A percentile compares a stretch with the other conserved stretches of the same genome.
Evolutionary conservation across 2,113 vertebrate species (phyloP).

Genomic region (Corvus hawaiiensis): DNA sequence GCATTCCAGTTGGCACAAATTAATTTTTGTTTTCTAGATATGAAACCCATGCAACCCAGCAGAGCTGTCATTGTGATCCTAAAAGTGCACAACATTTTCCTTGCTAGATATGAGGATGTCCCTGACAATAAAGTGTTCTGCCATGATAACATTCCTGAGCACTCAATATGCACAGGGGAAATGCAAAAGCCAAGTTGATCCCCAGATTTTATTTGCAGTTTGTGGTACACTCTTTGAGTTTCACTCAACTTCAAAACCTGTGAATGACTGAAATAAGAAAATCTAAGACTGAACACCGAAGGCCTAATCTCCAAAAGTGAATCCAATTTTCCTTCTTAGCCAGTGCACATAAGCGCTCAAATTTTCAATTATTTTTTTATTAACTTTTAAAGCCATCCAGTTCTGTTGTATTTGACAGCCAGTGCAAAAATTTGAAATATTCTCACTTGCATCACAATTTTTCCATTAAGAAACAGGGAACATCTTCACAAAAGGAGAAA

Average conservation of each 20-base stretch:
- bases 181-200: not conserved
- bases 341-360: not conserved
- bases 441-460: not conserved
- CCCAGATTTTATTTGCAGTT: not conserved
- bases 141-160: fast-evolving
- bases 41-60: fast-evolving
- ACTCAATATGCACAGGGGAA: not conserved
- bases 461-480: not conserved
- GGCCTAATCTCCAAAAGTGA: not conserved
- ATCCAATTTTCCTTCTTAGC: not conserved
- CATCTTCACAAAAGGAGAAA: not conserved
- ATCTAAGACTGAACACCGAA: not conserved
- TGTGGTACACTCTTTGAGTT: not conserved
- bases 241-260: not conserved
- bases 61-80: fast-evolving
- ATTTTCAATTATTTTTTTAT: not conserved
- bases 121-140: not conserved
- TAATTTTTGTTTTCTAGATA: not conserved
- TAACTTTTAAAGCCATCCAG: not conserved
- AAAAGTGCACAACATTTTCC: not conserved
- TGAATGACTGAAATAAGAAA: not conserved
- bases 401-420: not conserved
- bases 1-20: not conserved
- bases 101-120: too few species aligned
- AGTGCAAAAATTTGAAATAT: not conserved